Conservation (phyloP, 2,113 vertebrate species). For the Sarotherodon lohbergeri region DNA sequence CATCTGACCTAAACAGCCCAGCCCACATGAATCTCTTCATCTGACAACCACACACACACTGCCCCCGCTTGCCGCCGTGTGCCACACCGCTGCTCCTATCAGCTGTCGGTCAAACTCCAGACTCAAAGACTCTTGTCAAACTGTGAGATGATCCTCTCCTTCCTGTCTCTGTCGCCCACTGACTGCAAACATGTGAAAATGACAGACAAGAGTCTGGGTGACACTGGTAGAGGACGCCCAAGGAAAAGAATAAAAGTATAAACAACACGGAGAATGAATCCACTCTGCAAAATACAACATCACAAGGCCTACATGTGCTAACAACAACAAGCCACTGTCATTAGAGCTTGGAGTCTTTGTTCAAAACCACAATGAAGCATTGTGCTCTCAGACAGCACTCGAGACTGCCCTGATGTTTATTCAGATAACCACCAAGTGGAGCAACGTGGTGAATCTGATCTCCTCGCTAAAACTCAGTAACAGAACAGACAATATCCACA, state of each 20-base stretch:
- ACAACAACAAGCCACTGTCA: constrained; percentile 53
- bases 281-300: constrained; percentile 36
- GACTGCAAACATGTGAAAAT: background rate
- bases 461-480: background rate
- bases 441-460: constrained; percentile 34
- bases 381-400: constrained; percentile 65
- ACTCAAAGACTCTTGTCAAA: constrained; percentile 26
- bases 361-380: constrained; percentile 53
- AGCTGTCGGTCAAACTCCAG: constrained; percentile 39
- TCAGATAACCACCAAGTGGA: constrained; percentile 55
- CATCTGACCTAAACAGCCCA: constrained; percentile 4
- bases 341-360: constrained; percentile 60
- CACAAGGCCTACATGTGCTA: constrained; percentile 19
- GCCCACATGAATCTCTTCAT: constrained; percentile 23
- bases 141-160: constrained; percentile 29
- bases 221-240: background rate
- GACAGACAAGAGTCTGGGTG: background rate
- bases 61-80: background rate
- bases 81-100: constrained; percentile 15
- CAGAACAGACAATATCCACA: background rate
- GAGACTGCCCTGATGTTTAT: constrained; percentile 59
- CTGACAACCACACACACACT: constrained; percentile 22
- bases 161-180: constrained; percentile 4
- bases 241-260: background rate
- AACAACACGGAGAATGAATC: constrained; percentile 20